These are phyloP conservation scores for Amorpha juglandis DNA, from an alignment of 2,888 invertebrate species.

Conservation along the genomic window DNA sequence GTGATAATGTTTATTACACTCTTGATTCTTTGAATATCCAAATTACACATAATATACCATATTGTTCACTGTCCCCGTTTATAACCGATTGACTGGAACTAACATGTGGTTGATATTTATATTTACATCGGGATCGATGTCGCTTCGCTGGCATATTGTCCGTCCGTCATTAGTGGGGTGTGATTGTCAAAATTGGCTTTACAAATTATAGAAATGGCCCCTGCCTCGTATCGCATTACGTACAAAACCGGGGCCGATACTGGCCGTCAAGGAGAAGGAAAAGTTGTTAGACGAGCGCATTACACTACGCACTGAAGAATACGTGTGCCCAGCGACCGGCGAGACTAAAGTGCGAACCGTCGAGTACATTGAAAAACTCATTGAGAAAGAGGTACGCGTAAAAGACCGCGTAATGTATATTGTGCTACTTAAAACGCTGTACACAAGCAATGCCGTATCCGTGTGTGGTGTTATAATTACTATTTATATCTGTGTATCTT, in stretches of 20 bases:
- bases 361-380: constrained; percentile 97
- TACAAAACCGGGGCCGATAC: constrained; percentile 92
- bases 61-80: constrained; percentile 5
- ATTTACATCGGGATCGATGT: constrained; percentile 55
- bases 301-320: constrained; percentile 94
- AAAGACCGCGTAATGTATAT: constrained; percentile 68
- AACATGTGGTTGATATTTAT: constrained; percentile 47
- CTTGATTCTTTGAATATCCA: background rate
- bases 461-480: constrained; percentile 69
- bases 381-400: constrained; percentile 95
- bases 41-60: background rate
- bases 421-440: constrained; percentile 74
- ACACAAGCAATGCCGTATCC: constrained; percentile 75
- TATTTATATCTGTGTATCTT: constrained; percentile 57
- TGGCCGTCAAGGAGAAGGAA: constrained; percentile 94
- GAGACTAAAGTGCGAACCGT: constrained; percentile 94
- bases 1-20: constrained; percentile 4
- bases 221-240: constrained; percentile 94
- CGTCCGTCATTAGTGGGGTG: constrained; percentile 61
- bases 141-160: constrained; percentile 68
- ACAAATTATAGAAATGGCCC: constrained; percentile 85
- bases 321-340: constrained; percentile 93
- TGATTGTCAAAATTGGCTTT: constrained; percentile 81
- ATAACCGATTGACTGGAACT: constrained; percentile 44
- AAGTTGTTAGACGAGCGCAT: constrained; percentile 95